phyloP scores from a whole-genome alignment of 2,888 invertebrate genomes.

The Diarsia rubi region DNA sequence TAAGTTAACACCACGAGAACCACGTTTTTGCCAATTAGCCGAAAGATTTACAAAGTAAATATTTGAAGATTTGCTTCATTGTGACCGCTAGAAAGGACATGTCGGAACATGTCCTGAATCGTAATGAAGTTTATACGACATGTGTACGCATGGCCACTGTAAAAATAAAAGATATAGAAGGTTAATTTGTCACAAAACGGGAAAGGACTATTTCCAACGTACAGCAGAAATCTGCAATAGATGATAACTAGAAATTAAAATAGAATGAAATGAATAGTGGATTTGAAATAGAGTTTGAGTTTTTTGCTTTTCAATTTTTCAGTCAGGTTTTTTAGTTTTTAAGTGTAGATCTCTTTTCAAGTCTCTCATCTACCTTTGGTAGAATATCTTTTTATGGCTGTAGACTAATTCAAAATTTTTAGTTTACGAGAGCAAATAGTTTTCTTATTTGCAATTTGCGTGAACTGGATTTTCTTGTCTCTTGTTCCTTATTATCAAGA shows the following conservation, averaged over 20 bases:
- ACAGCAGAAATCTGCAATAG: neutral
- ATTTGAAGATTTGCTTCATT: slow-evolving; percentile 63
- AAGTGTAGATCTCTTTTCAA: no score
- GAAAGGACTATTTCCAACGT: neutral
- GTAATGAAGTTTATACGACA: slow-evolving; percentile 79
- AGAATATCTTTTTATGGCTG: no score
- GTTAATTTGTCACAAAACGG: neutral
- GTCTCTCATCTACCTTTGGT: neutral
- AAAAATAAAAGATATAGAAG: slow-evolving; percentile 27
- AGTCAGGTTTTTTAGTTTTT: no score
- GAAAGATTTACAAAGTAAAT: slow-evolving; percentile 68
- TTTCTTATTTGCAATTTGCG: neutral
- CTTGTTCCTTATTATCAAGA: neutral
- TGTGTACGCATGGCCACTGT: slow-evolving; percentile 35
- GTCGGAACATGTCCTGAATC: slow-evolving; percentile 78
- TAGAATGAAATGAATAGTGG: no score
- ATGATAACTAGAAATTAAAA: no score
- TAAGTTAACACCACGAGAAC: neutral
- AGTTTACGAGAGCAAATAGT: neutral
- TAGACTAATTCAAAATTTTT: no score
- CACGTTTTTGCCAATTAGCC: slow-evolving; percentile 39
- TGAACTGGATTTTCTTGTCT: slow-evolving; percentile 14
- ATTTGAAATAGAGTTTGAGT: no score
- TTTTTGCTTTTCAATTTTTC: no score
- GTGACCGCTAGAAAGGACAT: slow-evolving; percentile 59